Conservation (phyloP, 2,888 invertebrate genomes). For the Sinhomidia bicolor region DNA sequence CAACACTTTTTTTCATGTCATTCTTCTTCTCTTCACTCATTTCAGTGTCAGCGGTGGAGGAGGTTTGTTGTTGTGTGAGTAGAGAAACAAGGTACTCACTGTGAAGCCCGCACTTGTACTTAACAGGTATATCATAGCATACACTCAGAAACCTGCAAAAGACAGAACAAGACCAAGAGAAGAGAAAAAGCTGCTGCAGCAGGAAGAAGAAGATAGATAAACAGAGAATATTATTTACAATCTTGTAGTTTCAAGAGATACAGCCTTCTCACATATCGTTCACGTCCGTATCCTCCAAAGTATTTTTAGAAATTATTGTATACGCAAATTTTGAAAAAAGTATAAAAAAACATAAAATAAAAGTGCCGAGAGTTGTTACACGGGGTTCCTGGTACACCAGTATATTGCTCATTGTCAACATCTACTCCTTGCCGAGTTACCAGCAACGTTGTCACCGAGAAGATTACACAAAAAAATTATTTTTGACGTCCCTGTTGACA, state of each 20-base stretch:
- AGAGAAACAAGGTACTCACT: not conserved
- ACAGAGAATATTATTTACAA: too few relatives aligned
- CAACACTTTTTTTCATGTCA: slow-evolving; percentile 69
- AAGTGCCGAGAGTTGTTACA: not conserved
- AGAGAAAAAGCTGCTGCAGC: too few relatives aligned
- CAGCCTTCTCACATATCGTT: too few relatives aligned
- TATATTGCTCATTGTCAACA: not conserved
- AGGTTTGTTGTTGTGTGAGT: slow-evolving; percentile 46
- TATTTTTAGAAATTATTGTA: too few relatives aligned
- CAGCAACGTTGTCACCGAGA: too few relatives aligned
- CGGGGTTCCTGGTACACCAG: not conserved
- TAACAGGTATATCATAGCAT: not conserved
- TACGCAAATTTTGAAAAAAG: too few relatives aligned
- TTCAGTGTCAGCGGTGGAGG: slow-evolving; percentile 62
- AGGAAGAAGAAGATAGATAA: too few relatives aligned
- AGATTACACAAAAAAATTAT: not conserved
- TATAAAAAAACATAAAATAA: not conserved
- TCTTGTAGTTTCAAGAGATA: too few relatives aligned
- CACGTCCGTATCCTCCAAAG: too few relatives aligned
- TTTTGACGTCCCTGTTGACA: slow-evolving; percentile 47
- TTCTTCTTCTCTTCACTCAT: slow-evolving; percentile 62
- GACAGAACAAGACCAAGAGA: not conserved
- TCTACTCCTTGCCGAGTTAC: not conserved
- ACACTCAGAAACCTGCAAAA: not conserved
- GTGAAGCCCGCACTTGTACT: not conserved